Evolutionary conservation across 2,888 invertebrate species (phyloP).

Genomic region (Camponotus fellah): DNA sequence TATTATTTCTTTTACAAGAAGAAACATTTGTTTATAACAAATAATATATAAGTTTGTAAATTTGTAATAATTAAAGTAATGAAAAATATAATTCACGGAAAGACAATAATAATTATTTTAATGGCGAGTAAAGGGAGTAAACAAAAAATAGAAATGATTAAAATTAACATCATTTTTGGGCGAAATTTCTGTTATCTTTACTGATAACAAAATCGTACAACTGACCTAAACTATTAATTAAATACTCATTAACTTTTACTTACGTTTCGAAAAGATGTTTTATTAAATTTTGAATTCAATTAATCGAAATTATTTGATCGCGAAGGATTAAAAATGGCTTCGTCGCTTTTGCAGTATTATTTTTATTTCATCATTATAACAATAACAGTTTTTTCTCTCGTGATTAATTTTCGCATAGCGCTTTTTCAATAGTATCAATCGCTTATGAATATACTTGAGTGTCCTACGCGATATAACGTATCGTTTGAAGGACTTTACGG

Average conservation of each 20-base stretch:
- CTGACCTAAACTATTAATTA: no score
- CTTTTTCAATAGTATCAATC: conserved; percentile 30
- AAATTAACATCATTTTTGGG: no score
- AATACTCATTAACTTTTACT: background rate
- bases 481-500: background rate
- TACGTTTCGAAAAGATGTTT: background rate
- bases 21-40: no score
- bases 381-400: conserved; percentile 71
- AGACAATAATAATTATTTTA: background rate
- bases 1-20: no score
- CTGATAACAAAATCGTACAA: no score
- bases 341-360: conserved; percentile 55
- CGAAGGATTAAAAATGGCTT: background rate
- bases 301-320: background rate
- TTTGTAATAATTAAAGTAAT: background rate
- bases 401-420: conserved; percentile 50
- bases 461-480: background rate
- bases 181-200: no score
- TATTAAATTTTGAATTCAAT: background rate
- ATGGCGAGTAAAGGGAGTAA: no score
- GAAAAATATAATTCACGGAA: background rate
- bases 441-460: conserved; percentile 50
- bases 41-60: background rate
- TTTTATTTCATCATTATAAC: conserved; percentile 75
- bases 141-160: no score